Base-by-base conservation (phyloP, 2,113 vertebrate species). In the Paracanthobrama guichenoti region DNA sequence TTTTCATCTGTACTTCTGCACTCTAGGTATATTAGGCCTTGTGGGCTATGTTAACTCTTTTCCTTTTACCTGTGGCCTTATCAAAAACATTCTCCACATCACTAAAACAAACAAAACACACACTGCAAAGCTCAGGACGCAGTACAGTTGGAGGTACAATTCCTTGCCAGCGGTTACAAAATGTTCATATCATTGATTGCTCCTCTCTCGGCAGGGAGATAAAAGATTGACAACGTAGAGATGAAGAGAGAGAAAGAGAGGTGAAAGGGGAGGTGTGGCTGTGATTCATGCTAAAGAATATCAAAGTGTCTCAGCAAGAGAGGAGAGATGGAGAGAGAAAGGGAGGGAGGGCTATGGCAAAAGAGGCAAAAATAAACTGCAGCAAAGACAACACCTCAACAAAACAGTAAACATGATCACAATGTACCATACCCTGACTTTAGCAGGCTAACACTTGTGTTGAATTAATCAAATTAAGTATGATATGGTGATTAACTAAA, bases 231-330 rank as follows among this genome's bases (percentile, higher is more conserved):
- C 46, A 67, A 69, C 14, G 60, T 80, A 24, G 59, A 31, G 78
- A 26, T 64, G 24, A 44, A 48, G 9, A 28, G n/a, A 39, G 12
- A 16, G 28, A 20, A 77, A 35, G 18, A 48, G 18, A 71, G 6
- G 48, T 16, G 26, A 67, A 48, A 50, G 42, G 26, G n/a, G 26
- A 48, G 26, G 14, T 28, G 24, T 86, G 73, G 72, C 77, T 46
- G 5, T 53, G 84, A 82, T 85, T 77, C 79, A 86, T 86, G 50
- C 35, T n/a, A 44, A 81, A 57, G 72, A 39, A 84, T 77, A 88
- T 78, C 84, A 88, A 81, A 86, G 81, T 20, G 42, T 16, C 60
- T 80, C 42, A 46, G 60, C 39, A 26, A 64, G 46, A 81, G 28
- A 39, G 60, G 12, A 48, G 39, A 26, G 57, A 60, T 75, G 18